Base-by-base conservation (phyloP, 2,113 vertebrate species). In the Octodon degus region DNA sequence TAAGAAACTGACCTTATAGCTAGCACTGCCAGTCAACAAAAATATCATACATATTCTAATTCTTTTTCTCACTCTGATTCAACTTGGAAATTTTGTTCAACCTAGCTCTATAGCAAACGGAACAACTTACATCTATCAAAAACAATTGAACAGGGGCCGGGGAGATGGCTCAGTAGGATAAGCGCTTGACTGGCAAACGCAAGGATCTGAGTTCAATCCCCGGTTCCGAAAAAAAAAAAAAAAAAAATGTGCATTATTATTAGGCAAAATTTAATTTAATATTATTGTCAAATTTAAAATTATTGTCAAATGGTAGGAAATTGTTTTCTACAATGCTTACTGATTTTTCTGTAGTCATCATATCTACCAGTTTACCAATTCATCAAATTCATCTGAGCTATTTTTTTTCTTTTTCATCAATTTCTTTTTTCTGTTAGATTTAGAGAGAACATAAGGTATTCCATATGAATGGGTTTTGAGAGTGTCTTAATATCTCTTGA, bases 1-100 rank as follows among this genome's bases (percentile, higher is more conserved):
- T 67, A 95, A 86, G 87, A 91, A 91, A 90, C n/a, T 89, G 53
- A 92, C 12, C 32, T 90, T 74, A 72, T 34, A 87, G 32, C 27
- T 47, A 91, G 16, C 50, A 83, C 43, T 89, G 24, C 65, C 30
- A 70, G 82, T 88, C 53, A 85, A 53, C 60, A n/a, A 74, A 93
- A n/a, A 16, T 90, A 53, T 90, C 74, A 85, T 30, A 81, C 68
- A 91, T 86, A 82, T 32, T 72, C 20, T n/a, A 63, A n/a, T 7
- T 80, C 12, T 58, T 76, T 50, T 55, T 47, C 5, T 43, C n/a
- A 63, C 30, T 19, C 4, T 89, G 27, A 25, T 88, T 82, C 72
- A 86, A 76, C 25, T 76, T 14, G 8, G 37, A 85, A 17, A 82
- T 11, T 92, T 90, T 91, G 62, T 95, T 91, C 10, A 65, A 24